These are phyloP conservation scores for Pipistrellus pygmaeus DNA, from an alignment of 2,797 vertebrate species.

Conservation along the genomic window DNA sequence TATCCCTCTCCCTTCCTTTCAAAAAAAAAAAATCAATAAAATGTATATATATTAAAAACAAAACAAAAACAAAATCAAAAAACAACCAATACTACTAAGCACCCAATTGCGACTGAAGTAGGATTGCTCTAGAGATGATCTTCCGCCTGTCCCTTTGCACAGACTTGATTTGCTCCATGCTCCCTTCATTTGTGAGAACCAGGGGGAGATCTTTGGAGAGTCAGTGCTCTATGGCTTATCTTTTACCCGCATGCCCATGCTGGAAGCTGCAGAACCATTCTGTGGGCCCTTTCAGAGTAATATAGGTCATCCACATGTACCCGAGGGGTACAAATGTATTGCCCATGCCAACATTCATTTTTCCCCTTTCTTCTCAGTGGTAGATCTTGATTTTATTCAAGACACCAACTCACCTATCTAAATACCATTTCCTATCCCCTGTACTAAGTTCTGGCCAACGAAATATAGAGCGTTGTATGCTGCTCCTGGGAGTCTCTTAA, in stretches of 20 bases:
- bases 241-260: not conserved
- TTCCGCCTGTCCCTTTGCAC: not conserved
- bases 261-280: not conserved
- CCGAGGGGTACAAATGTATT: not conserved
- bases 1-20: too few species aligned
- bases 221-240: not conserved
- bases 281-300: not conserved
- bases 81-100: not conserved
- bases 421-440: not conserved
- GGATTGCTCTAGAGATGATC: not conserved
- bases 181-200: not conserved
- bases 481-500: not conserved
- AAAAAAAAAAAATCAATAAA: too few species aligned
- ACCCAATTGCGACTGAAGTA: not conserved
- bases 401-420: not conserved
- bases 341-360: not conserved
- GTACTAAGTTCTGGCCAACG: not conserved
- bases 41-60: too few species aligned
- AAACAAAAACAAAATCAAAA: too few species aligned
- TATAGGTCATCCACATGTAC: not conserved
- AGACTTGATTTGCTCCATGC: not conserved
- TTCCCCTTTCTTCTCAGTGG: not conserved
- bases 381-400: slow-evolving; percentile 17
- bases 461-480: not conserved
- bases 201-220: not conserved